Conservation (phyloP, 2,797 vertebrate genomes). For the Alauda arvensis region DNA sequence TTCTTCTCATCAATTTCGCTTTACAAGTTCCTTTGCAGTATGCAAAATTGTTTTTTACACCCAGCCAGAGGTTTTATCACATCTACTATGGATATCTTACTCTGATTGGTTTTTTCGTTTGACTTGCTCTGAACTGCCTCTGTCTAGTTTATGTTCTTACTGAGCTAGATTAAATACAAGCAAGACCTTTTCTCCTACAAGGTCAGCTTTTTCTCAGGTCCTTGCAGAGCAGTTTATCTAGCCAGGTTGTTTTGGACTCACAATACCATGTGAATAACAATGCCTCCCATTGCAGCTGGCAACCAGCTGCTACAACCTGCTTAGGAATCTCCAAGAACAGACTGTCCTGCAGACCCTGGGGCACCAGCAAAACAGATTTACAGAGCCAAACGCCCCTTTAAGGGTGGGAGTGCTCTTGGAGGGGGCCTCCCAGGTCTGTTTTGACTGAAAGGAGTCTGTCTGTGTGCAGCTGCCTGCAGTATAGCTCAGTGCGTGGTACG, state of each 20-base stretch:
- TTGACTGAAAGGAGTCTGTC: background rate
- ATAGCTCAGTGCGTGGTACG: background rate
- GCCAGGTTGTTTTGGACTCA: slow-evolving; percentile 2
- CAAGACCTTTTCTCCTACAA: slow-evolving; percentile 4
- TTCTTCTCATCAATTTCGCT: background rate
- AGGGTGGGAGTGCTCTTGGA: background rate
- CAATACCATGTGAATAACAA: background rate
- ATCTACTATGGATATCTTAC: background rate
- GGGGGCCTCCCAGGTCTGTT: background rate
- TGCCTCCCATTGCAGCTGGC: background rate
- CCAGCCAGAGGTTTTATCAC: background rate
- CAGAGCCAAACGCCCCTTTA: background rate
- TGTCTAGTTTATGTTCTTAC: background rate
- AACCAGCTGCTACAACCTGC: background rate
- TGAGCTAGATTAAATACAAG: background rate
- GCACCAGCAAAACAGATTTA: background rate
- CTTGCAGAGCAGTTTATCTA: background rate
- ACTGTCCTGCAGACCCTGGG: background rate
- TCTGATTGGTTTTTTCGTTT: background rate
- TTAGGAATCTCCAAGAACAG: background rate
- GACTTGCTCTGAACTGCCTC: background rate
- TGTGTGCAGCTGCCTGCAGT: background rate
- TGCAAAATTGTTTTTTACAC: background rate
- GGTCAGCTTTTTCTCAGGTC: slow-evolving; percentile 35
- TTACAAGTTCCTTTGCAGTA: background rate